phyloP scores from a whole-genome alignment of 2,888 invertebrate species.

The Tolmerus cingulatus region DNA sequence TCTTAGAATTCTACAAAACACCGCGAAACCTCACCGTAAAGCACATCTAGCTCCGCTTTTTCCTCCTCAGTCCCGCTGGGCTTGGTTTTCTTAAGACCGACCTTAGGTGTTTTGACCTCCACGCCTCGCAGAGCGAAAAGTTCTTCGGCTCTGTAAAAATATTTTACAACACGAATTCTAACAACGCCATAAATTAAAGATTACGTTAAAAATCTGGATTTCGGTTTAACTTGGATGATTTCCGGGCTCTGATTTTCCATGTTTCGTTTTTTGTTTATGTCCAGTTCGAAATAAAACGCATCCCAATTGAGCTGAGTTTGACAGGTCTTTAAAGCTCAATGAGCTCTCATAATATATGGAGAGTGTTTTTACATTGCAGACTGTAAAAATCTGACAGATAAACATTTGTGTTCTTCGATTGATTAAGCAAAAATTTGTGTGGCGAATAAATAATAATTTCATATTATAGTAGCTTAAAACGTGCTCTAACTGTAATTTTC shows the following conservation, averaged over 20 bases:
- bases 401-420: not conserved
- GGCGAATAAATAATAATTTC: too few species aligned
- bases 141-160: slow-evolving; percentile 21
- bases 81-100: slow-evolving; percentile 26
- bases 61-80: slow-evolving; percentile 37
- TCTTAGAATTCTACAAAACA: not conserved
- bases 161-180: not conserved
- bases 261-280: not conserved
- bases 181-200: not conserved
- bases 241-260: not conserved
- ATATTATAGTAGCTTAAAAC: too few species aligned
- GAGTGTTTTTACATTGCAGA: not conserved
- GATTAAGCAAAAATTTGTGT: not conserved
- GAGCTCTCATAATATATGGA: not conserved
- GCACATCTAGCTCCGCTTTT: slow-evolving; percentile 4
- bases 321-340: not conserved
- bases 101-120: not conserved
- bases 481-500: too few species aligned
- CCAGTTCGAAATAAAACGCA: not conserved
- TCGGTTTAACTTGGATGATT: not conserved
- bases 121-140: not conserved
- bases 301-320: not conserved
- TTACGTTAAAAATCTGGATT: slow-evolving; percentile 34
- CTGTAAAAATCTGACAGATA: not conserved
- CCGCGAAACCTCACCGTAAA: not conserved